phyloP scores from a whole-genome alignment of 2,888 invertebrate genomes.

The Drosophila mimetica region DNA sequence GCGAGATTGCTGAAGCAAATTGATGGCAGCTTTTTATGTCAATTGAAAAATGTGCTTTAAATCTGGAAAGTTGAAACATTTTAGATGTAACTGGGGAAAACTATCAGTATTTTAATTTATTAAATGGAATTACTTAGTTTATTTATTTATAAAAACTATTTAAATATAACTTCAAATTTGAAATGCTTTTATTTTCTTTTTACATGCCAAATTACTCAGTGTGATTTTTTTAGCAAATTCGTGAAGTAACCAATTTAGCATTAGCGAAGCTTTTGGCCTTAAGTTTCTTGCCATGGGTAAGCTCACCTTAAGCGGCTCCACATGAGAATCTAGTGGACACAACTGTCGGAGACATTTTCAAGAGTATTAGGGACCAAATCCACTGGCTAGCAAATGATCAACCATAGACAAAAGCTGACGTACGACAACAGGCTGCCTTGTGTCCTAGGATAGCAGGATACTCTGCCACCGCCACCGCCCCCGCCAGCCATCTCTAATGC shows the following conservation, averaged over 20 bases:
- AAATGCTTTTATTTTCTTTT: background rate
- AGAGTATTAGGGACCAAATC: conserved; percentile 34
- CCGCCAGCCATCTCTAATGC: conserved; percentile 56
- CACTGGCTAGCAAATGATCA: conserved; percentile 28
- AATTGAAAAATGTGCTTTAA: background rate
- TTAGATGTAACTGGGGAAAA: too few relatives aligned
- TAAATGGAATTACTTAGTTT: too few relatives aligned
- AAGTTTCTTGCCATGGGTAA: conserved; percentile 17
- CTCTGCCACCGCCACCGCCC: conserved; percentile 2
- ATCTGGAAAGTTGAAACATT: background rate
- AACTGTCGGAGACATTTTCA: conserved; percentile 28
- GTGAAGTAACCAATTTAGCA: conserved; percentile 9
- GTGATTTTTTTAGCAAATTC: background rate
- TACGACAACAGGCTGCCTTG: conserved; percentile 33
- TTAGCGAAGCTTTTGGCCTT: conserved; percentile 9
- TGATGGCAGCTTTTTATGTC: conserved; percentile 10
- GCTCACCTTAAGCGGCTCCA: conserved; percentile 15
- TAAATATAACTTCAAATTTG: too few relatives aligned
- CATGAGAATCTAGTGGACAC: conserved; percentile 14
- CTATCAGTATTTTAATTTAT: too few relatives aligned
- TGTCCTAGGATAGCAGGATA: conserved; percentile 15
- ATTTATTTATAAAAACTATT: too few relatives aligned
- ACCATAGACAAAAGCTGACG: conserved; percentile 37
- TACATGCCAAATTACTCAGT: background rate
- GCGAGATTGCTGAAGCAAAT: conserved; percentile 22